phyloP scores from a whole-genome alignment of 2,888 invertebrate genomes.

The Ctenicera cuprea region DNA sequence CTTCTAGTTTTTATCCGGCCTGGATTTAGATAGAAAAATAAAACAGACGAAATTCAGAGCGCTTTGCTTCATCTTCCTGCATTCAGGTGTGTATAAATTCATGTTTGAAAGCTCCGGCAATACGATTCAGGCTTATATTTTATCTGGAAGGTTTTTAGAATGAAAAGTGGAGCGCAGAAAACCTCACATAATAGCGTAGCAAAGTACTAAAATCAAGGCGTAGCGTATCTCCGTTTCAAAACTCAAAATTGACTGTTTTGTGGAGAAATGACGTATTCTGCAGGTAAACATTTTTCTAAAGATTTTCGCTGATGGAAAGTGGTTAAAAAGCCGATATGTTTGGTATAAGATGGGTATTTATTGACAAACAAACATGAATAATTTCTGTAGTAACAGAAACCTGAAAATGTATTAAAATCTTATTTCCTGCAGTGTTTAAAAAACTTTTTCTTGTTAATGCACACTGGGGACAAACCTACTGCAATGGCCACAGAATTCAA shows the following conservation, averaged over 20 bases:
- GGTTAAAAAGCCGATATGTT: neutral
- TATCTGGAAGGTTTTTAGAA: neutral
- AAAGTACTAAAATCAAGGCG: slow-evolving; percentile 1
- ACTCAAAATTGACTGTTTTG: neutral
- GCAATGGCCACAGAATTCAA: too few species aligned
- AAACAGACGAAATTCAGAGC: neutral
- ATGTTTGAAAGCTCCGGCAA: slow-evolving; percentile 1
- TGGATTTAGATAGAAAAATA: slow-evolving; percentile 11
- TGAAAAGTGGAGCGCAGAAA: neutral
- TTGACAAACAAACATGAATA: too few species aligned
- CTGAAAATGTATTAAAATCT: too few species aligned
- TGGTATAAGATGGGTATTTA: too few species aligned
- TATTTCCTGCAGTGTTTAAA: too few species aligned
- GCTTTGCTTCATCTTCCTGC: neutral
- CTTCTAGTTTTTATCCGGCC: neutral
- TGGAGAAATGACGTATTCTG: neutral
- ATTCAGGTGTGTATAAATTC: slow-evolving; percentile 11
- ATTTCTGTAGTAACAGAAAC: too few species aligned
- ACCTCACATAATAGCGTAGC: slow-evolving; percentile 2
- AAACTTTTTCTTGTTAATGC: too few species aligned
- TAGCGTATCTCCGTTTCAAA: neutral
- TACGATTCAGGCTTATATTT: neutral
- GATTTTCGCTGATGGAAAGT: neutral
- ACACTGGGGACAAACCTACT: too few species aligned
- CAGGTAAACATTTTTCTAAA: neutral